Conservation (phyloP, 2,797 vertebrate species). For the Ceryle rudis region DNA sequence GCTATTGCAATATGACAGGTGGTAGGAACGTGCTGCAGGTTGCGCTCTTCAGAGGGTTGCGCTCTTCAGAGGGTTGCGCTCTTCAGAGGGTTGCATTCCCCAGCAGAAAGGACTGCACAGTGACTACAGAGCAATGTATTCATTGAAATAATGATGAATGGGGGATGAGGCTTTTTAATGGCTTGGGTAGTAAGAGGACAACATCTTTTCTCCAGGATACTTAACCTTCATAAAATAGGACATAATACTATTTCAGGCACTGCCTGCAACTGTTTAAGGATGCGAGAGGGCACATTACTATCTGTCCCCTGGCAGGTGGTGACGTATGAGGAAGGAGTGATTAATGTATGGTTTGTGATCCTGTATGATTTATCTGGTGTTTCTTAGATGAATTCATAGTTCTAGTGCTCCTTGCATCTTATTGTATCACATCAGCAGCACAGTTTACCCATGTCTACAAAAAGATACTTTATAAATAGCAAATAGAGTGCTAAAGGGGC, state of each 20-base stretch:
- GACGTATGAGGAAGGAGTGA: background rate
- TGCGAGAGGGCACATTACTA: background rate
- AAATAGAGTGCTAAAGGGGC: background rate
- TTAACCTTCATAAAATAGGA: conserved; percentile 51
- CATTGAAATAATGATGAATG: background rate
- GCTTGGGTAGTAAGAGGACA: background rate
- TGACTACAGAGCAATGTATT: background rate
- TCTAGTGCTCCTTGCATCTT: background rate
- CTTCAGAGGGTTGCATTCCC: background rate
- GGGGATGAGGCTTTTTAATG: conserved; percentile 2
- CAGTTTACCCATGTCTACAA: background rate
- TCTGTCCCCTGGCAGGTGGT: background rate
- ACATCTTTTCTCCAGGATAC: background rate
- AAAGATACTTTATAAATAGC: background rate
- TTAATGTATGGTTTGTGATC: background rate
- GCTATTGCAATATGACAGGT: background rate
- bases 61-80: background rate
- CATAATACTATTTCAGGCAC: background rate
- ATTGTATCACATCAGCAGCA: background rate
- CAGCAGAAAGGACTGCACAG: background rate
- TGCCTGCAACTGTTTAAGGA: background rate
- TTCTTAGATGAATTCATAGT: background rate
- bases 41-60: background rate
- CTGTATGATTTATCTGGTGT: background rate
- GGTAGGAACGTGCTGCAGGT: background rate